These are phyloP conservation scores for Astatoreochromis straeleni DNA, from an alignment of 2,113 vertebrate genomes.

Conservation along the genomic window DNA sequence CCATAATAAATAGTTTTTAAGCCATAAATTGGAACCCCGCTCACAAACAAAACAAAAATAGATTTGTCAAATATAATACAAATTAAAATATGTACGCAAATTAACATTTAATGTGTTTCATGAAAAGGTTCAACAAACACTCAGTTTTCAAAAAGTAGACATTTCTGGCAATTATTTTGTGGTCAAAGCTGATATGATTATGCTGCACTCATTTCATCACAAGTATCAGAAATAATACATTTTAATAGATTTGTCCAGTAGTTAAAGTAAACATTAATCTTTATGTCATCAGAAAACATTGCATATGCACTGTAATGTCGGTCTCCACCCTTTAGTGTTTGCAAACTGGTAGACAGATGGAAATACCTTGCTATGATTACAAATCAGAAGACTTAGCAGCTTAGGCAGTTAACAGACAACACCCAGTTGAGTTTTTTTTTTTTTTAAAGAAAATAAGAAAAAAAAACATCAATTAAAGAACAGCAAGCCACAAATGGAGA, in stretches of 20 bases:
- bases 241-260: background rate
- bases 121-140: background rate
- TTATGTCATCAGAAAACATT: background rate
- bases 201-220: background rate
- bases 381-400: background rate
- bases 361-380: background rate
- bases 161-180: background rate
- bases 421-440: background rate
- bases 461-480: background rate
- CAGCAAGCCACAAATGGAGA: background rate
- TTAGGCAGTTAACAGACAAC: background rate
- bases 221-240: background rate
- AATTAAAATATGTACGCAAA: background rate
- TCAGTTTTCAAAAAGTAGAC: background rate
- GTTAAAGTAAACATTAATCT: background rate
- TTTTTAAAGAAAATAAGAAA: background rate
- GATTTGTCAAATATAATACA: background rate
- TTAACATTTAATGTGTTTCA: background rate
- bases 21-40: background rate
- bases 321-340: background rate
- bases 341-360: background rate
- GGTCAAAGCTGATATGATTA: background rate
- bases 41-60: background rate
- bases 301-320: background rate
- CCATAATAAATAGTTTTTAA: background rate